phyloP scores from a whole-genome alignment of 2,797 vertebrate genomes.

The Neopelma chrysocephalum region DNA sequence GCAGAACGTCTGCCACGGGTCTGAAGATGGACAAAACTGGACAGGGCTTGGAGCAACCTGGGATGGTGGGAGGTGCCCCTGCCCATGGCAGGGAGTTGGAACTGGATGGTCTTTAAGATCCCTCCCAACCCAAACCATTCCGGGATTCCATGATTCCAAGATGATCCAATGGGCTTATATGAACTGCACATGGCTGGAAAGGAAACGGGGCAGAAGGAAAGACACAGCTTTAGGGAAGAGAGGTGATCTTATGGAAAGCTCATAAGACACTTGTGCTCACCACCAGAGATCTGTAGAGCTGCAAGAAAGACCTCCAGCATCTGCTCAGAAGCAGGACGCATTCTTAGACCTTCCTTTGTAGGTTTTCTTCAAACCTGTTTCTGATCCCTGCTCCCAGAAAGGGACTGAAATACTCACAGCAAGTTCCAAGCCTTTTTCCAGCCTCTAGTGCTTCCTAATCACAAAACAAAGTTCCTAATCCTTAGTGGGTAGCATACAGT shows the following conservation, averaged over 20 bases:
- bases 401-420: neutral
- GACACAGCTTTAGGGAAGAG: neutral
- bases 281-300: fast-evolving
- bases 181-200: neutral
- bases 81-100: neutral
- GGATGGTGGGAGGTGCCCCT: neutral
- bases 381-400: neutral
- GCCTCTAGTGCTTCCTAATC: neutral
- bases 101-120: neutral
- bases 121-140: neutral
- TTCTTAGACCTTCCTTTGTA: neutral
- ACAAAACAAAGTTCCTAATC: neutral
- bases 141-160: neutral
- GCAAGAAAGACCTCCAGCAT: neutral
- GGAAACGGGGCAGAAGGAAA: neutral
- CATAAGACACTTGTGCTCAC: neutral
- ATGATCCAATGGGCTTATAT: neutral
- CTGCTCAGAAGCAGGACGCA: neutral
- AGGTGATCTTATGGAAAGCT: neutral
- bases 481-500: neutral
- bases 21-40: neutral
- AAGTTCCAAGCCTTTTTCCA: neutral
- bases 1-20: fast-evolving
- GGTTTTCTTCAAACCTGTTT: neutral
- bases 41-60: neutral